Evolutionary conservation across 2,113 vertebrate species (phyloP).

Genomic region (Vicugna pacos): DNA sequence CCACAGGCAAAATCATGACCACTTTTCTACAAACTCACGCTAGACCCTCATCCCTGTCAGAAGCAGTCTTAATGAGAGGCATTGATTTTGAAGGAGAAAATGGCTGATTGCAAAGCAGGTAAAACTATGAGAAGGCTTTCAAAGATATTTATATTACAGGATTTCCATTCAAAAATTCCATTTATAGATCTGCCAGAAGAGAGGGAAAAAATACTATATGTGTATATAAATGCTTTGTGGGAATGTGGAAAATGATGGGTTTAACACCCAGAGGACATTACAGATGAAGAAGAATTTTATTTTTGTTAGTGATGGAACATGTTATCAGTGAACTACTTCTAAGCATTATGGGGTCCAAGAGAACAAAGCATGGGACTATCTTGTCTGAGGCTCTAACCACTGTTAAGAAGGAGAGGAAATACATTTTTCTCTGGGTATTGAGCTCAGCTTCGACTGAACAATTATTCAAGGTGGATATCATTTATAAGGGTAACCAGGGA

Average conservation of each 20-base stretch:
- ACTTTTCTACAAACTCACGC: constrained; percentile 67
- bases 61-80: constrained; percentile 78
- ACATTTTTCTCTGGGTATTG: not conserved
- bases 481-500: constrained; percentile 45
- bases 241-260: not conserved
- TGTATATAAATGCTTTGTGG: constrained; percentile 59
- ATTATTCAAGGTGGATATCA: constrained; percentile 57
- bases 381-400: not conserved
- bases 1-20: constrained; percentile 81
- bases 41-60: constrained; percentile 73
- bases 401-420: not conserved
- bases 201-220: not conserved
- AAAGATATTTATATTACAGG: constrained; percentile 76
- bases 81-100: constrained; percentile 80
- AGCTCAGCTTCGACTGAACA: not conserved
- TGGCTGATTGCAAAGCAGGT: constrained; percentile 69
- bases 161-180: constrained; percentile 73
- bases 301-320: not conserved
- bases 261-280: not conserved
- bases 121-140: constrained; percentile 67
- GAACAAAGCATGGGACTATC: not conserved
- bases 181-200: constrained; percentile 63
- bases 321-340: not conserved
- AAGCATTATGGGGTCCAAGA: not conserved
- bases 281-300: not conserved